Percentiles rank a stretch among this genome's conserved stretches.
phyloP scores from a whole-genome alignment of 2,888 invertebrate species.

The Oligia fasciuncula region DNA sequence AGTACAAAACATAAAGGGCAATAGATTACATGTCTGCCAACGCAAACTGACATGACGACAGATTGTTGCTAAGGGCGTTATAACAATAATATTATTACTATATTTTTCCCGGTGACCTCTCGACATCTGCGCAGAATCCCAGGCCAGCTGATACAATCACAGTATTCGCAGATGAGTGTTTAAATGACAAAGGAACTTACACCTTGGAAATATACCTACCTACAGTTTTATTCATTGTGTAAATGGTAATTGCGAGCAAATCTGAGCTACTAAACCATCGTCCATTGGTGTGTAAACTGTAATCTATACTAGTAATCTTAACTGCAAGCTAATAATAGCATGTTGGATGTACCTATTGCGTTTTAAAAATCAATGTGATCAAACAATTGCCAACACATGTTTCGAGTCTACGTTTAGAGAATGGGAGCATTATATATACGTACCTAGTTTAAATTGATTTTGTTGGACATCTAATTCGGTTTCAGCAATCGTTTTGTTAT shows the following conservation, averaged over 20 bases:
- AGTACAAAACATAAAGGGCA: slow-evolving; percentile 23
- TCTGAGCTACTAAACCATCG: slow-evolving; percentile 15
- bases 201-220: slow-evolving; percentile 21
- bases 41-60: slow-evolving; percentile 34
- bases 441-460: slow-evolving; percentile 5
- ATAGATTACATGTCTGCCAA: slow-evolving; percentile 29
- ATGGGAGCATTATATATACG: slow-evolving; percentile 32
- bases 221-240: slow-evolving; percentile 1
- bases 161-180: slow-evolving; percentile 34
- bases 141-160: slow-evolving; percentile 22
- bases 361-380: slow-evolving; percentile 51
- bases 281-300: slow-evolving; percentile 41
- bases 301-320: slow-evolving; percentile 51
- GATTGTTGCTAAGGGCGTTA: slow-evolving; percentile 37
- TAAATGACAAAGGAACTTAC: slow-evolving; percentile 43
- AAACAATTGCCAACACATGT: slow-evolving; percentile 54
- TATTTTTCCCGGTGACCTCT: slow-evolving; percentile 28
- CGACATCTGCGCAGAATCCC: slow-evolving; percentile 31
- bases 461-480: background rate
- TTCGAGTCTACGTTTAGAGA: slow-evolving; percentile 17
- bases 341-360: slow-evolving; percentile 43
- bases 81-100: slow-evolving; percentile 3
- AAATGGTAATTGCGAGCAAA: slow-evolving; percentile 12
- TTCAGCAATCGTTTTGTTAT: no score
- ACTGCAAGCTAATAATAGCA: slow-evolving; percentile 47